A percentile compares a stretch with the other conserved stretches of the same genome.
phyloP scores from a whole-genome alignment of 2,797 vertebrate species.

The Sciaenops ocellatus region DNA sequence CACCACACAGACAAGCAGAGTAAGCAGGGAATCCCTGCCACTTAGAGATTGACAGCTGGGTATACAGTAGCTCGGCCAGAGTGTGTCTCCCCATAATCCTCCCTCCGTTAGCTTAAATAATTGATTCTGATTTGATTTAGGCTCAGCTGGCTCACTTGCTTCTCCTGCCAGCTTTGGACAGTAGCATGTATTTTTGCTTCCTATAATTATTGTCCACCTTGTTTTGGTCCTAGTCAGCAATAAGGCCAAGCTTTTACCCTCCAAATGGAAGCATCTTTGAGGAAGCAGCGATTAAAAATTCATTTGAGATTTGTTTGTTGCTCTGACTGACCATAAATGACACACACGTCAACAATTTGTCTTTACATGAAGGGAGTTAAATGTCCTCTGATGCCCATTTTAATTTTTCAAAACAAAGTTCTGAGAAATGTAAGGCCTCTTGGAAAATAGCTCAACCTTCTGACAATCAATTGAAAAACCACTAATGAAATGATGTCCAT shows the following conservation, averaged over 20 bases:
- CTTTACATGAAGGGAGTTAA: slow-evolving; percentile 15
- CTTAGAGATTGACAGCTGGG: slow-evolving; percentile 54
- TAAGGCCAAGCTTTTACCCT: slow-evolving; percentile 32
- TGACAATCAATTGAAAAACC: background rate
- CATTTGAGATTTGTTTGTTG: slow-evolving; percentile 53
- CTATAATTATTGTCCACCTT: slow-evolving; percentile 62
- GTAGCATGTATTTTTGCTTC: slow-evolving; percentile 52
- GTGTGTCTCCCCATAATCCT: slow-evolving; percentile 32
- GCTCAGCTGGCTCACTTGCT: slow-evolving; percentile 43
- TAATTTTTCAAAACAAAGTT: slow-evolving; percentile 12
- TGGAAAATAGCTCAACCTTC: background rate
- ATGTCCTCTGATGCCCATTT: slow-evolving; percentile 11
- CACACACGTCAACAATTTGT: slow-evolving; percentile 16
- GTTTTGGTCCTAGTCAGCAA: slow-evolving; percentile 45
- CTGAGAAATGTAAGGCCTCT: slow-evolving; percentile 13
- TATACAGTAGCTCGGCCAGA: slow-evolving; percentile 31
- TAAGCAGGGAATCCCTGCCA: slow-evolving; percentile 60
- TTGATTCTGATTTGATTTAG: slow-evolving; percentile 63
- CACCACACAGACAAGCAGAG: slow-evolving; percentile 26
- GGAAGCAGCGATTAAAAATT: slow-evolving; percentile 57
- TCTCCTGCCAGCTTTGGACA: slow-evolving; percentile 3
- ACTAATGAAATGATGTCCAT: slow-evolving; percentile 2
- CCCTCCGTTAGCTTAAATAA: slow-evolving; percentile 47
- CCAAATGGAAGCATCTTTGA: slow-evolving; percentile 44
- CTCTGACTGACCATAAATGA: slow-evolving; percentile 37